Evolutionary conservation across 2,888 invertebrate species (phyloP).

Genomic region (Dynastes hyllus): DNA sequence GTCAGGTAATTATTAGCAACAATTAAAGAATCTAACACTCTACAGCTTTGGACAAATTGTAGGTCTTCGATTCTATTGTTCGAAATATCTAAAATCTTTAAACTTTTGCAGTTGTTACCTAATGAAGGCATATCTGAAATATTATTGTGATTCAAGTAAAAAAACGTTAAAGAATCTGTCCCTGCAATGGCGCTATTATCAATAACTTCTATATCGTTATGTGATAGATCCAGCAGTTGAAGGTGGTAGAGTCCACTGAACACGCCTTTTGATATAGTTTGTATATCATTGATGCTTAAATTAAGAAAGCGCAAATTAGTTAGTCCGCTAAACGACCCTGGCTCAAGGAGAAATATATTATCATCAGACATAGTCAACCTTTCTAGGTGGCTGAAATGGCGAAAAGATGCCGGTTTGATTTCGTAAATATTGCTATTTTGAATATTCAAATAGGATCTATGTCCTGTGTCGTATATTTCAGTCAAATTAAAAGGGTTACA

Average conservation of each 20-base stretch:
- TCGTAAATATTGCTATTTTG: conserved; percentile 1
- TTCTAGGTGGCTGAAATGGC: neutral
- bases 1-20: conserved; percentile 13
- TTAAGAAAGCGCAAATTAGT: neutral
- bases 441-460: neutral
- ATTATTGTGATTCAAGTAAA: conserved; percentile 16
- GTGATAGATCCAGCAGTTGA: neutral
- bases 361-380: neutral
- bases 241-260: conserved; percentile 15
- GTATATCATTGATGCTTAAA: conserved; percentile 17
- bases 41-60: conserved; percentile 13
- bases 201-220: conserved; percentile 22
- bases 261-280: conserved; percentile 1
- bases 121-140: conserved; percentile 16
- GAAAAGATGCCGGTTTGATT: conserved; percentile 7
- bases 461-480: neutral
- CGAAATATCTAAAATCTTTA: conserved; percentile 22
- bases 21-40: neutral
- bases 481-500: neutral
- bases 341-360: conserved; percentile 2
- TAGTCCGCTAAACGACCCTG: conserved; percentile 32
- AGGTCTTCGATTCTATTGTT: conserved; percentile 31
- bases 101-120: neutral
- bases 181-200: neutral
- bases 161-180: neutral